phyloP scores from a whole-genome alignment of 2,797 vertebrate genomes.

The Glossophaga mutica region DNA sequence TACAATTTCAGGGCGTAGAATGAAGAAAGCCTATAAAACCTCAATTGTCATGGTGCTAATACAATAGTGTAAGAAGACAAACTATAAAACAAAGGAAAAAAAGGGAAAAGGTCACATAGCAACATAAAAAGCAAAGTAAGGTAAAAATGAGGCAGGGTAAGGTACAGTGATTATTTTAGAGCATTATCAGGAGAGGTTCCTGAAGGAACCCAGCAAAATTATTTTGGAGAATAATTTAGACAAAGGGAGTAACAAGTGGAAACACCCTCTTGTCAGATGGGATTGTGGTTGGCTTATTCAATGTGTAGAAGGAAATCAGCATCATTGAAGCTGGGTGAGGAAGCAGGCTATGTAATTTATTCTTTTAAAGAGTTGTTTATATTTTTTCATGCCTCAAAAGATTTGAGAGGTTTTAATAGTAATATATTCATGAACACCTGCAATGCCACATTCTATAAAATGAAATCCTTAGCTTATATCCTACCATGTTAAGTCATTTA shows the following conservation, averaged over 20 bases:
- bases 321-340: background rate
- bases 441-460: background rate
- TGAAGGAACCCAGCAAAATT: background rate
- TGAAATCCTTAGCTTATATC: background rate
- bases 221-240: background rate
- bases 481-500: background rate
- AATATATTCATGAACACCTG: background rate
- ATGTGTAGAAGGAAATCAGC: background rate
- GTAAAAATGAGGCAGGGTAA: background rate
- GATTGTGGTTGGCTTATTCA: background rate
- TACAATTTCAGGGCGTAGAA: background rate
- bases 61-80: background rate
- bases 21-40: background rate
- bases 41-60: background rate
- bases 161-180: background rate
- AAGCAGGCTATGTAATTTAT: background rate
- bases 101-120: background rate
- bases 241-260: background rate
- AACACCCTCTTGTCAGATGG: background rate
- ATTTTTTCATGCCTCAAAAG: background rate
- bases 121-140: background rate
- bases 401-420: constrained; percentile 20
- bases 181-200: background rate
- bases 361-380: background rate
- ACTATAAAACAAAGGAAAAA: background rate